Base-by-base conservation (phyloP, 1,140 invertebrate genomes). In the Venturia canescens region DNA sequence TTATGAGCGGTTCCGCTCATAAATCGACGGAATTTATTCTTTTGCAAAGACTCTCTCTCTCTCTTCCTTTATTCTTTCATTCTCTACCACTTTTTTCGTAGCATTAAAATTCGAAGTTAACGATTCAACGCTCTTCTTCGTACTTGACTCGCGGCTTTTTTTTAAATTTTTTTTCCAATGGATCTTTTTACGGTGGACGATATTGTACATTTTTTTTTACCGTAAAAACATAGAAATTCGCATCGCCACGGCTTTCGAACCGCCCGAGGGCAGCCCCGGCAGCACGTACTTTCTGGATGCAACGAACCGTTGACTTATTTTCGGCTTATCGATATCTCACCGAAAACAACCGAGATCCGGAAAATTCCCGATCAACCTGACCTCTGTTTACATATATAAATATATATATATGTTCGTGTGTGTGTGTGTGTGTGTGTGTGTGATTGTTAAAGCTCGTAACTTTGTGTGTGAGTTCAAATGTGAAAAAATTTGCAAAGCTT, bases 401-500 rank as follows among this genome's bases (percentile, higher is more conserved):
- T 27, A 63, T 63, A 63, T 63, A 7, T 23, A n/a, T 27, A n/a
- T n/a, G 23, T 16, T 23, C 7, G 7, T 34, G 13, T 44, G 13
- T 44, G 11, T 27, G 9, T 23, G 6, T 53, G n/a, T 63, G 3
- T 9, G 23, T n/a, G 23, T 31, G 13, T 69, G 29, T 69, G 66
- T 66, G 75, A 77, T 66, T 66, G 75, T 77, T 77, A 77, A 77
- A 77, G 75, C 75, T 66, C 75, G 75, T 77, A 60, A 77, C 34
- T 77, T 63, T 31, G 26, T 69, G 57, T 77, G 1, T 26, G 53
- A n/a, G n/a, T n/a, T 44, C 9, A 26, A 31, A 31, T 15, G 5
- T 31, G 27, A 69, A 69, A 31, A 69, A 38, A 71, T 60, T 77
- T 80, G 27, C 78, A n/a, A 80, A 67, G 70, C 80, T 86, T 87